Base-by-base conservation (phyloP, 2,888 invertebrate species). In the Polymixis lichenea region DNA sequence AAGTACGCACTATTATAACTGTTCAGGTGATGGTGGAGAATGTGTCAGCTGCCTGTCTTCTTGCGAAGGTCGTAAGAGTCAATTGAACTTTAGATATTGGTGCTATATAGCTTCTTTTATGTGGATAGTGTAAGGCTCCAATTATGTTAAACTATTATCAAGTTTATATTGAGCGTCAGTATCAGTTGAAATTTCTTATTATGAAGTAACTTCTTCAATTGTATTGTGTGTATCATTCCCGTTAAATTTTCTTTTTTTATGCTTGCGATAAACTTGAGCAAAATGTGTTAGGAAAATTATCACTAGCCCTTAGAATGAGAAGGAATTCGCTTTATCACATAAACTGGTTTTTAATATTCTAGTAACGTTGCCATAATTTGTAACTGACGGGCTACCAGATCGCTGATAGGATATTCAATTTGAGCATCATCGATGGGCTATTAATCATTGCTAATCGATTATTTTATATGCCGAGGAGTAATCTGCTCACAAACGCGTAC, bases 401-500 rank as follows among this genome's bases (percentile, higher is more conserved):
- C 60, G 65, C 79, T 74, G 86, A 78, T 85, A 79, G 83, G 68
- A 79, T 80, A 84, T 88, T 87, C 85, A 86, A 87, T 88, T 83
- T 84, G 78, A 80, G 65, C 78, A 78, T 80, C 82, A 84, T 60
- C 77, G 75, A 65, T 72, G 38, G 67, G 68, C 76, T 86, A 88
- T 88, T 82, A 86, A 87, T 87, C 86, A 88, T 82, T 53, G 53
- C 77, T 86, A 82, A 87, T 86, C 84, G 86, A 86, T 87, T 86
- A 87, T 78, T 85, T 84, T 84, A 87, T 80, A 77, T 78, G 75
- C 65, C 65, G 66, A 58, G 49, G 72, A 82, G 75, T 80, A 85
- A 85, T 85, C 86, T 85, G 64, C 76, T 83, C 72, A 68, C 66
- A 85, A 60, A 74, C n/a, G 77, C 72, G 86, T 69, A 85, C 83